Evolutionary conservation across 2,113 vertebrate genomes (phyloP), one percentile per base, ranked within the genome.

Genomic region (Lota lota): DNA sequence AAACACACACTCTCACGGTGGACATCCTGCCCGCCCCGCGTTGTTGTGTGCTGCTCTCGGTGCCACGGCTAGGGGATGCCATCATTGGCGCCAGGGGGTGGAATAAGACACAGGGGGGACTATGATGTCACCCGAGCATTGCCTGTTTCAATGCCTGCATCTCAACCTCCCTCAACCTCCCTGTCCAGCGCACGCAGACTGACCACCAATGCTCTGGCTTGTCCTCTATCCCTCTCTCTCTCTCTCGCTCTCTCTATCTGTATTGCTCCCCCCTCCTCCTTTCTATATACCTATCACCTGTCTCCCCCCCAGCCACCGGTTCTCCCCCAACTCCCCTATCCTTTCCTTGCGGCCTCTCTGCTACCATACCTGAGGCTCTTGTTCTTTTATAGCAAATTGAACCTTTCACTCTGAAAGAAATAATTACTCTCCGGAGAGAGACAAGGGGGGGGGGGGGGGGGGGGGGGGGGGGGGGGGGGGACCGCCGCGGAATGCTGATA

Each of bases 351-450:
- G 51, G 22, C 5, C 51, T 50, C 67, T 15, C 75, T 53, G 81
- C 81, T 85, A 79, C 91, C 79, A 84, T 87, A 82, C 88, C 85
- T 91, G 87, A 65, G 67, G 91, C 89, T 83, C 91, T 89, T 81
- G 92, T 91, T 94, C 93, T 92, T 93, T 93, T 89, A 88, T 92
- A 92, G 94, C 92, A 93, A 94, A 93, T 90, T 93, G 94, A 95
- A 92, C 94, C 95, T 93, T 93, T 94, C 82, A 83, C 91, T 93
- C 92, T 85, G 87, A 92, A 93, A 93, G 93, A 93, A 95, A 93
- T 92, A 92, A 92, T 94, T 93, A 93, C 95, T 93, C 94, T 93
- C 93, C 1, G 87, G 77, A 91, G 93, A 93, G 93, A 91, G 83
- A 87, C n/a, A n/a, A n/a, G n/a, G n/a, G n/a, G n/a, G n/a, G n/a